Percentiles rank a stretch among this genome's conserved stretches.
These are phyloP conservation scores for Prunella himalayana DNA, from an alignment of 2,113 vertebrate species.

Conservation along the genomic window DNA sequence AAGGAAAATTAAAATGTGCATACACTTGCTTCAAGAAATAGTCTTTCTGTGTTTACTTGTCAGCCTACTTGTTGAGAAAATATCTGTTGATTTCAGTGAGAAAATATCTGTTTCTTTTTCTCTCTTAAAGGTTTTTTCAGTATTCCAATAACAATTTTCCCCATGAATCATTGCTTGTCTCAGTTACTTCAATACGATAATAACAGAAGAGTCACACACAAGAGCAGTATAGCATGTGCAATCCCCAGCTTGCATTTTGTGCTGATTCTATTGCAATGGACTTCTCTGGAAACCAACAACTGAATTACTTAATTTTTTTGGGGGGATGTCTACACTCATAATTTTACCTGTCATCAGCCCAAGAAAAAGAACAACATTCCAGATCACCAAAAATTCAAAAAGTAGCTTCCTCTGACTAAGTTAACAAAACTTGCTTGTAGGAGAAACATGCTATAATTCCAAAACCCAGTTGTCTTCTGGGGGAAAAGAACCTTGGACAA, in stretches of 20 bases:
- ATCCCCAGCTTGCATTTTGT: not conserved
- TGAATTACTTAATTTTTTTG: not conserved
- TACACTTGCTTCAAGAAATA: not conserved
- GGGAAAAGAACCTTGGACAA: not conserved
- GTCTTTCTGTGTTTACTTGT: not conserved
- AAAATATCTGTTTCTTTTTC: not conserved
- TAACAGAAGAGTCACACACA: not conserved
- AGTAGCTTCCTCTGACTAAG: not conserved
- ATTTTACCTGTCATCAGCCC: not conserved
- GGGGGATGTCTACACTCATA: not conserved
- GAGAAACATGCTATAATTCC: not conserved
- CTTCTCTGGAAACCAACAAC: not conserved
- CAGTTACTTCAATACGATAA: not conserved
- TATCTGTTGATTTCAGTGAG: not conserved
- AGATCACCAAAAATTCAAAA: not conserved
- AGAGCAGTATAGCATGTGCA: not conserved
- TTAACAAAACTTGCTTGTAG: not conserved
- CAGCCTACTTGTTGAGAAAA: not conserved
- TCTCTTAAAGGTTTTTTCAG: not conserved
- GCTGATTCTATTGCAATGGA: not conserved
- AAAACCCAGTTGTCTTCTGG: not conserved
- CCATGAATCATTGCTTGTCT: not conserved
- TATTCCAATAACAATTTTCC: not conserved
- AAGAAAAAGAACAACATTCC: not conserved
- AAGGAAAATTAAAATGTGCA: not conserved